phyloP scores from a whole-genome alignment of 30 jellyfish, hydroid and myxozoan species.

The Cassiopea andromeda region DNA sequence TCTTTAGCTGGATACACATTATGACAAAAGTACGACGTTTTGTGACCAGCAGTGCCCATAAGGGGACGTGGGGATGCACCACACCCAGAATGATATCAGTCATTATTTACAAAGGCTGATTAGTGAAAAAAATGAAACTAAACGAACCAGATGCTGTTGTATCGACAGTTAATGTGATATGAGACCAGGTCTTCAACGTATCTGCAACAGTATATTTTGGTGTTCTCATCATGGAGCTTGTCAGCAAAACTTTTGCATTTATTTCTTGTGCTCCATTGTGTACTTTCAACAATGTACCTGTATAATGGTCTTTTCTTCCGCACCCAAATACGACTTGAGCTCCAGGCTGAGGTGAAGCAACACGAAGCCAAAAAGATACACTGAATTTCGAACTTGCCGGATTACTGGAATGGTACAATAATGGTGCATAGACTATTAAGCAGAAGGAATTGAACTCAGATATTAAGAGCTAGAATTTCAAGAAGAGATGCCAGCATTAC shows the following conservation, averaged over 20 bases:
- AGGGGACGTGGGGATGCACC: no score
- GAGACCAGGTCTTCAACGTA: slow-evolving; percentile 18
- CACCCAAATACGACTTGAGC: slow-evolving; percentile 15
- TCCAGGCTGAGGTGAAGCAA: slow-evolving; percentile 4
- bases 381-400: slow-evolving; percentile 23
- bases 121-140: no score
- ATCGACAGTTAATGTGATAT: slow-evolving; percentile 1
- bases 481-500: no score
- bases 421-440: no score
- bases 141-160: no score
- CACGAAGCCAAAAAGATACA: slow-evolving; percentile 45
- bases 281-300: slow-evolving; percentile 36
- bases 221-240: neutral
- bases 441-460: no score
- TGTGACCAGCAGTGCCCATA: no score
- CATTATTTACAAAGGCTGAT: no score
- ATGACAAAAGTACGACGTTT: no score
- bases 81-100: no score
- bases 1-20: no score
- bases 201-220: neutral
- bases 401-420: slow-evolving; percentile 9
- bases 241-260: neutral
- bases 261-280: neutral
- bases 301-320: neutral
- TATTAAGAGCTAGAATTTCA: no score